Base-by-base conservation (phyloP, 2,888 invertebrate species). In the Graphium colonna region DNA sequence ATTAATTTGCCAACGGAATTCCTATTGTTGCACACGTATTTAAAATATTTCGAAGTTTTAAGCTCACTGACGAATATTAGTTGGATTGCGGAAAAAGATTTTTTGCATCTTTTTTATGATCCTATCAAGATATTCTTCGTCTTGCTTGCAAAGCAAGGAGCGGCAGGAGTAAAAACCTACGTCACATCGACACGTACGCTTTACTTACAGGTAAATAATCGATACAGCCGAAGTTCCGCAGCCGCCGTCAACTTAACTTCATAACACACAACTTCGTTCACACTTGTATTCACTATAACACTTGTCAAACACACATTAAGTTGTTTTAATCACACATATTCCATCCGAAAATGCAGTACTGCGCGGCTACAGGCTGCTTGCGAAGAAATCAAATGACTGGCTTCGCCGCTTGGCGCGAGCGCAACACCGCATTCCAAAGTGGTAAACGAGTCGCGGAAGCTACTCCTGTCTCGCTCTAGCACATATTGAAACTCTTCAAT, bases 351-450 rank as follows among this genome's bases (percentile, higher is more conserved):
- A 70, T 63, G 68, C 69, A 63, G 62, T 65, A 62, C 61, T 36
- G 66, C 74, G 70, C 75, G 69, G 67, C 70, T 71, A 68, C 69
- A 69, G 67, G 69, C 68, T 72, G 69, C 68, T 68, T 73, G 77
- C 77, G 77, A 71, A 67, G 76, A 75, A 77, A 79, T 71, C 72
- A 79, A 81, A 80, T 81, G 83, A 85, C 82, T 83, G 80, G 77
- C 69, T 69, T 63, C 44, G 47, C 73, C 68, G 77, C 69, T 69
- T 63, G 77, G 84, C 80, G 85, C 81, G 76, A 74, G 65, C 82
- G 84, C 82, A 75, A 70, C 74, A 71, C 86, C 85, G 80, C 88
- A 88, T 88, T 88, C 88, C 88, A 79, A 72, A 71, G 75, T 71
- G 71, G 74, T 70, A 76, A 75, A 73, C 72, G 71, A 80, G 75